Evolutionary conservation across 2,797 vertebrate species (phyloP), one percentile per base, ranked within the genome.

Genomic region (Petrocephalus schoutedeni): DNA sequence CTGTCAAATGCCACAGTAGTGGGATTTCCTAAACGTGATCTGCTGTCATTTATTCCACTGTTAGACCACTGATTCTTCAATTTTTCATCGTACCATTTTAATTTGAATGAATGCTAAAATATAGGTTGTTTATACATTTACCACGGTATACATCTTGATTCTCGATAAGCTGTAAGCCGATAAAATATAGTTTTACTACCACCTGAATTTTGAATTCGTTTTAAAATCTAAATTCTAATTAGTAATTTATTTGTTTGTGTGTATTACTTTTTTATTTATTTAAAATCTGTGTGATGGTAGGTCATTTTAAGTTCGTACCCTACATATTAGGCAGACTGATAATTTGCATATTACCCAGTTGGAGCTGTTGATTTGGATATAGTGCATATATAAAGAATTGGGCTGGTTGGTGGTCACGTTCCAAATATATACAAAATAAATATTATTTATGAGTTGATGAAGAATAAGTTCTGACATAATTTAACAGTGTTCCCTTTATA

Each of bases 131-230:
- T 95, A 93, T 95, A 97, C 96, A 97, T 96, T 97, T 96, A 97
- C 97, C 96, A 97, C 97, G 97, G 97, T 95, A 97, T 97, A 98
- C 96, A 95, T 96, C 95, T 95, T 93, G 95, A 94, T 89, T 90
- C 87, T 71, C 94, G 96, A 96, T 96, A 95, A 95, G 89, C 88
- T 91, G 89, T 90, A 89, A 90, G 90, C 91, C 91, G 90, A 92
- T 91, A 92, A 94, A 94, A 96, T 93, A 95, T 92, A 94, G 94
- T 92, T 94, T 93, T 95, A 95, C 95, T 94, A 95, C 95, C 96
- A 95, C 94, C 91, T 95, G 96, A 95, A 95, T 93, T 95, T 93
- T 95, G 94, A 96, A 95, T 96, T 90, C 71, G 28, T 88, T 85
- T 67, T 89, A 10, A 0, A 49, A 89, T 89, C 90, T 58, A 89